Conservation (phyloP, 2,888 invertebrate genomes). For the Lepidonotus clava region DNA sequence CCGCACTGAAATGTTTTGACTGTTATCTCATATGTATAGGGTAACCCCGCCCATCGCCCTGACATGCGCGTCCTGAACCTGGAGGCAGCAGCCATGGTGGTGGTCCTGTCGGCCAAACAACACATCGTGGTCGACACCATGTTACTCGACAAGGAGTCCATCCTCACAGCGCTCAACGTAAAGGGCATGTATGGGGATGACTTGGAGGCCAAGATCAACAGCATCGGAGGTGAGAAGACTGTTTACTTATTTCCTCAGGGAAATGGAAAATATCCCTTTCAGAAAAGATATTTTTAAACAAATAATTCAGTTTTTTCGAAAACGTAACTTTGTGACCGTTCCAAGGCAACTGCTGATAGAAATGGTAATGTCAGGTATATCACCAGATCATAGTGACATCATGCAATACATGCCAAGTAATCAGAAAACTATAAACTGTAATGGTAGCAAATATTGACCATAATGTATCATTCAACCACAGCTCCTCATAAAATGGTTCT, state of each 20-base stretch:
- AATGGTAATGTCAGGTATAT: too few relatives aligned
- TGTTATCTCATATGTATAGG: conserved; percentile 54
- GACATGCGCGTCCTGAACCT: conserved; percentile 59
- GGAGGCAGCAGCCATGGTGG: conserved; percentile 59
- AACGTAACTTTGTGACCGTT: too few relatives aligned
- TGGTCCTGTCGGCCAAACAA: conserved; percentile 59
- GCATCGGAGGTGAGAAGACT: conserved; percentile 52
- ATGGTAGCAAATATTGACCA: too few relatives aligned
- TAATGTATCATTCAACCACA: too few relatives aligned
- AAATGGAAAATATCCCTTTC: too few relatives aligned
- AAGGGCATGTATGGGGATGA: conserved; percentile 56
- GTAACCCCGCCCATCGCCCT: conserved; percentile 38
- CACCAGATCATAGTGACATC: too few relatives aligned
- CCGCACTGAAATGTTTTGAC: conserved; percentile 53
- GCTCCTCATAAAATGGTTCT: too few relatives aligned
- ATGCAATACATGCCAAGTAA: too few relatives aligned
- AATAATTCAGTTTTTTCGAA: too few relatives aligned
- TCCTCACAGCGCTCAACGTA: conserved; percentile 62
- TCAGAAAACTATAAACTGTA: too few relatives aligned
- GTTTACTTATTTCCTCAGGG: neutral
- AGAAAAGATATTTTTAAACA: too few relatives aligned
- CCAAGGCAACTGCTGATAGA: too few relatives aligned
- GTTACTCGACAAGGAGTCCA: conserved; percentile 59
- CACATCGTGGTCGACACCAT: conserved; percentile 55
- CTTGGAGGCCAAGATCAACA: conserved; percentile 48